Conservation (phyloP, 1,140 invertebrate genomes). For the Ctenoplectra terminalis region DNA sequence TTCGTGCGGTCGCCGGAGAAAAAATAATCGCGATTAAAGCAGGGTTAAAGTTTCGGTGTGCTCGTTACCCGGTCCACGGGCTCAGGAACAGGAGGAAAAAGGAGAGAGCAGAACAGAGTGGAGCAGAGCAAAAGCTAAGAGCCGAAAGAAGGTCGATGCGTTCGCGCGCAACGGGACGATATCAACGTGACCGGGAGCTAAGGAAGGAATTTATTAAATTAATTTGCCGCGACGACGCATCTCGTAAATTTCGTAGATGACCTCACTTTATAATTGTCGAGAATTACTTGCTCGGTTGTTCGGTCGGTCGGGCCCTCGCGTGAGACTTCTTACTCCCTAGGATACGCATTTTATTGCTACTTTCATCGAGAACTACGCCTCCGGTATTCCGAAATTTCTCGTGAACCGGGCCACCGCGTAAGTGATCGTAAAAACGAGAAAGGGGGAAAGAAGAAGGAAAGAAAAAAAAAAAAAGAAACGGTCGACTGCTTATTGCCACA, state of each 20-base stretch:
- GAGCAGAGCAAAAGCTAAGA: not conserved
- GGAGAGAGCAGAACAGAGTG: not conserved
- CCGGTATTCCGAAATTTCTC: slow-evolving; percentile 14
- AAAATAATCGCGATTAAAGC: not conserved
- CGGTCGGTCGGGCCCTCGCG: slow-evolving; percentile 3
- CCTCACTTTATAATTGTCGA: slow-evolving; percentile 83
- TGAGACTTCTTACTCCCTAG: slow-evolving; percentile 39
- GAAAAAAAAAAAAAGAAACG: not conserved
- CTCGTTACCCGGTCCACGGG: not conserved
- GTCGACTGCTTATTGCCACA: not conserved
- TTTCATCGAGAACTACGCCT: not conserved
- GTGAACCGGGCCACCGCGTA: not conserved
- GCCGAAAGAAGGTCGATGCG: slow-evolving; percentile 41
- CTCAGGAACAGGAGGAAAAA: not conserved
- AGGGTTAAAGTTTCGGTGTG: not conserved
- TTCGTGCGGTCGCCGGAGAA: not conserved
- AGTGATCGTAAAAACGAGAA: not conserved
- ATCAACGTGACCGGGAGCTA: slow-evolving; percentile 68
- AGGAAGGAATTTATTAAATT: slow-evolving; percentile 83
- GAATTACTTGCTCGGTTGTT: slow-evolving; percentile 75
- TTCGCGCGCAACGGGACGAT: slow-evolving; percentile 45
- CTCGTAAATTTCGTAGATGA: slow-evolving; percentile 82
- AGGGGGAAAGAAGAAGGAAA: not conserved
- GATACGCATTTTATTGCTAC: slow-evolving; percentile 19
- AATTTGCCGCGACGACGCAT: slow-evolving; percentile 82